These are phyloP conservation scores for Eueremaeus valkanovi DNA, from an alignment of 2,888 invertebrate species.

Conservation along the genomic window DNA sequence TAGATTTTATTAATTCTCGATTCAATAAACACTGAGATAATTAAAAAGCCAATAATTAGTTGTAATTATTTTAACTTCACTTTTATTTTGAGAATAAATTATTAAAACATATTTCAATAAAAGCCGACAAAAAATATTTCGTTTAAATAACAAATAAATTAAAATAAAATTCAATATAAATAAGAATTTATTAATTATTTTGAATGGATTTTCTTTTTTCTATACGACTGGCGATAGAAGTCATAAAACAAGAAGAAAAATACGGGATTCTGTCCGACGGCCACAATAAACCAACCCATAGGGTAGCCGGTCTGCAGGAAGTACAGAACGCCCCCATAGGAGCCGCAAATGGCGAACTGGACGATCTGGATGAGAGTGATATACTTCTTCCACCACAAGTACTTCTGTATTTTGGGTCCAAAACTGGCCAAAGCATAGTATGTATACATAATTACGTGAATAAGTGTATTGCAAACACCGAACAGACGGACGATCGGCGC, in stretches of 20 bases:
- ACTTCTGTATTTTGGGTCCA: conserved; percentile 36
- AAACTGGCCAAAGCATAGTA: conserved; percentile 36
- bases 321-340: conserved; percentile 35
- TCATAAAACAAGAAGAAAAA: conserved; percentile 40
- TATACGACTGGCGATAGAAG: conserved; percentile 37
- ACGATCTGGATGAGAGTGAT: conserved; percentile 29
- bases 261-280: conserved; percentile 40
- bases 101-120: too few relatives aligned
- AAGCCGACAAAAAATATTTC: too few relatives aligned
- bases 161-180: not conserved
- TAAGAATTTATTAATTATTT: too few relatives aligned
- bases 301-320: conserved; percentile 39
- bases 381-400: conserved; percentile 40
- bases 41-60: too few relatives aligned
- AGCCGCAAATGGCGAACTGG: conserved; percentile 38
- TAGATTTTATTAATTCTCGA: too few relatives aligned
- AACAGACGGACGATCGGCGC: not conserved
- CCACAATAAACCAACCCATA: conserved; percentile 38
- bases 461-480: conserved; percentile 12
- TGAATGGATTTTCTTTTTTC: not conserved
- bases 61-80: too few relatives aligned
- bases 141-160: too few relatives aligned
- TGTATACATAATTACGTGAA: conserved; percentile 34
- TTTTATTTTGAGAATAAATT: too few relatives aligned
- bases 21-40: too few relatives aligned